Base-by-base conservation (phyloP, 2,888 invertebrate species). In the Papilio protenor region DNA sequence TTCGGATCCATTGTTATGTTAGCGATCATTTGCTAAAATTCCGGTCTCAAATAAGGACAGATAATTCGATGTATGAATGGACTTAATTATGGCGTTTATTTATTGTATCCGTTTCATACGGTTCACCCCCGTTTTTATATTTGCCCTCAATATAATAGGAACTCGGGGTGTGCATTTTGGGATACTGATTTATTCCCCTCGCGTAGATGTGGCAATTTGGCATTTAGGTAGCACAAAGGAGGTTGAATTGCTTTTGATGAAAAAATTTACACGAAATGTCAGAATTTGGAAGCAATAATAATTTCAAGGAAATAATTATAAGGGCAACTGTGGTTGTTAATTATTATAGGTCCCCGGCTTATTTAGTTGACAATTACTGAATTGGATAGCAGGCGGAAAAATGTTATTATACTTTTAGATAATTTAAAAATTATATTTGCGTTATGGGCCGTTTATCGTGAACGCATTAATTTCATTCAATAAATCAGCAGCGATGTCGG, bases 11-110 rank as follows among this genome's bases (percentile, higher is more conserved):
- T 80, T 81, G 75, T 76, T 70, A 75, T 82, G 84, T 84, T 83
- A 88, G 88, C 87, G 79, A 78, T 77, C 81, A 82, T 85, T 85
- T 85, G 84, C 85, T 80, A 82, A 83, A 86, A 87, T 87, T 87
- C 83, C 83, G 80, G 86, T 79, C 81, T 81, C 84, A 87, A 89
- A 89, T 87, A 86, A 88, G 83, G 45, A 83, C 86, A 87, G 88
- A 89, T 91, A 90, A 92, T 92, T 93, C 90, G 90, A 88, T 90
- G 86, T 89, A 91, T 94, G 93, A 93, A 93, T 93, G 87, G 87
- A 88, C 88, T 89, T 93, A 93, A 94, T 93, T 93, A 92, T 86
- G 85, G 87, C 89, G 88, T 92, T 92, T 92, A 93, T 92, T 92
- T 93, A 92, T 92, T 92, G 92, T 93, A 91, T 92, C 91, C 92